Conservation (phyloP, 2,888 invertebrate genomes). For the Helobdella robusta region DNA sequence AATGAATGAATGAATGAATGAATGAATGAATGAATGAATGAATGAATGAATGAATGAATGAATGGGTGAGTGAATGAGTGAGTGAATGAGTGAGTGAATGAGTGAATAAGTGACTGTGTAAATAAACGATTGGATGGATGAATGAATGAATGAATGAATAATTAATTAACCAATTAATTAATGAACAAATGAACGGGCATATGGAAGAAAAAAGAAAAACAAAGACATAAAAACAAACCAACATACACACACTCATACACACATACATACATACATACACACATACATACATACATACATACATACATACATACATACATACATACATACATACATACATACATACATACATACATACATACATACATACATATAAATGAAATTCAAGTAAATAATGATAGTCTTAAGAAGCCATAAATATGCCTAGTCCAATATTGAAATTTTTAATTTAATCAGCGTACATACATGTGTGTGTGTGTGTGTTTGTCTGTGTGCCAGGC, state of each 20-base stretch:
- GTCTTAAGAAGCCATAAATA: neutral
- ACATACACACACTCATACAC: too few relatives aligned
- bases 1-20: constrained; percentile 1
- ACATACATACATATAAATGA: constrained; percentile 4
- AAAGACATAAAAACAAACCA: too few relatives aligned
- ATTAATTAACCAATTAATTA: too few relatives aligned
- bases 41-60: constrained; percentile 1
- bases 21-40: constrained; percentile 1
- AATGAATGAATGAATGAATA: constrained; percentile 1
- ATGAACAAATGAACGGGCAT: too few relatives aligned
- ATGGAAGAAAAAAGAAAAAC: too few relatives aligned
- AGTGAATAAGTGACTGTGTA: neutral
- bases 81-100: constrained; percentile 1
- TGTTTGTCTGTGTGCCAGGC: too few relatives aligned
- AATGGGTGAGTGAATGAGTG: constrained; percentile 1
- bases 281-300: neutral
- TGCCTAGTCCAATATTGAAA: too few relatives aligned
- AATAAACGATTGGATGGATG: neutral
- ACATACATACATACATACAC: too few relatives aligned
- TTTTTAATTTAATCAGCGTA: too few relatives aligned
- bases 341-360: constrained; percentile 21
- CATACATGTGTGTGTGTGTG: too few relatives aligned
- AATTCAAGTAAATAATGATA: neutral
- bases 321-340: constrained; percentile 14
- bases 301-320: neutral